Percentiles rank a stretch among this genome's conserved stretches.
These are phyloP conservation scores for Tubulanus polymorphus DNA, from an alignment of 2,888 invertebrate species.

Conservation along the genomic window DNA sequence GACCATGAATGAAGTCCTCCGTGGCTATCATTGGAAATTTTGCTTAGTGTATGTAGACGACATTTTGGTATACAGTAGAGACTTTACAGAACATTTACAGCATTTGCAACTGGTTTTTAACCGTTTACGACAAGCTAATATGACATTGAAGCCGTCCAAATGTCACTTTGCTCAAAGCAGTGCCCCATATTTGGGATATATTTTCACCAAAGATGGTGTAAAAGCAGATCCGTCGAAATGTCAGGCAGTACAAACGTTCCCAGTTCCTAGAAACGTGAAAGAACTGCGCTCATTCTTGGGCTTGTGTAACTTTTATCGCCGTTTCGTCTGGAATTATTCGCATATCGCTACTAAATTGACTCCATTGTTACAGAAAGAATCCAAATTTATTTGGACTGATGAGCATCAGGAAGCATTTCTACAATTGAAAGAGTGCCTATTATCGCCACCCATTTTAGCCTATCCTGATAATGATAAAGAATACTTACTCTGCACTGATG, in stretches of 20 bases:
- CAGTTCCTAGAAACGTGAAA: slow-evolving; percentile 13
- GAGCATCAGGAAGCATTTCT: slow-evolving; percentile 35
- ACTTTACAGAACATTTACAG: slow-evolving; percentile 19
- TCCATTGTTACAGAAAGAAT: slow-evolving; percentile 29
- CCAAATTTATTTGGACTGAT: slow-evolving; percentile 31
- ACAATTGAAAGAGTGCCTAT: slow-evolving; percentile 28
- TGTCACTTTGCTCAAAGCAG: slow-evolving; percentile 20
- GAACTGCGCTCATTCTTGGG: slow-evolving; percentile 18
- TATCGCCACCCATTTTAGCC: slow-evolving; percentile 20
- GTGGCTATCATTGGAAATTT: slow-evolving; percentile 21
- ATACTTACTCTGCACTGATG: slow-evolving; percentile 21
- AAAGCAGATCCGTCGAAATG: slow-evolving; percentile 16
- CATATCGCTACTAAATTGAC: slow-evolving; percentile 35
- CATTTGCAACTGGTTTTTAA: slow-evolving; percentile 20
- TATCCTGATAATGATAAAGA: slow-evolving; percentile 21
- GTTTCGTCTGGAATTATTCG: slow-evolving; percentile 40
- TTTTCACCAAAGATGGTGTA: slow-evolving; percentile 19
- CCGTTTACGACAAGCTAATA: slow-evolving; percentile 15
- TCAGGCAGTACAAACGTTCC: slow-evolving; percentile 8
- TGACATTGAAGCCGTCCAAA: slow-evolving; percentile 20
- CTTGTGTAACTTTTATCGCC: slow-evolving; percentile 43
- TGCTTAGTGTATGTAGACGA: slow-evolving; percentile 25
- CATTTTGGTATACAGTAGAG: slow-evolving; percentile 18
- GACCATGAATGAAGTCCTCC: slow-evolving; percentile 16
- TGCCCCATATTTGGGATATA: slow-evolving; percentile 22